Evolutionary conservation across 2,113 vertebrate genomes (phyloP).

Genomic region (Callipepla californica): DNA sequence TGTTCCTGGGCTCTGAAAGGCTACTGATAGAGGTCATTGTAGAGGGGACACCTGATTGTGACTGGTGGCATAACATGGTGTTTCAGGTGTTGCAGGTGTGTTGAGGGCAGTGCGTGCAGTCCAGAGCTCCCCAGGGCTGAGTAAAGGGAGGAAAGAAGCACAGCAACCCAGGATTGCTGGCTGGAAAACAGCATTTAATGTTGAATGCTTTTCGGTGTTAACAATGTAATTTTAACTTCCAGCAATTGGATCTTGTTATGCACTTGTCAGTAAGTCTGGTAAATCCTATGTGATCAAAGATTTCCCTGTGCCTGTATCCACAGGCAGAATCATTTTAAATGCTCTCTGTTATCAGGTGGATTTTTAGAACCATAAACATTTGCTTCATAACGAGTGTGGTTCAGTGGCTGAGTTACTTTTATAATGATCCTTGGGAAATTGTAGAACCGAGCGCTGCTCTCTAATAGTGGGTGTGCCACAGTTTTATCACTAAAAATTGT

Average conservation of each 20-base stretch:
- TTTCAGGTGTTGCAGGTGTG: background rate
- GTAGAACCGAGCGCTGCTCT: background rate
- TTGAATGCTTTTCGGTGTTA: background rate
- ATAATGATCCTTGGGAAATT: background rate
- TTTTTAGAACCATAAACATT: background rate
- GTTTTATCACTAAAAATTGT: background rate
- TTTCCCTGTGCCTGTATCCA: background rate
- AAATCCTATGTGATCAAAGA: background rate
- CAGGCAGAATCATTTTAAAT: background rate
- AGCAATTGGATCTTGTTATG: background rate
- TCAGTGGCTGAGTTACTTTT: background rate
- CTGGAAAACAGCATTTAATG: background rate
- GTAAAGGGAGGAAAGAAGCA: background rate
- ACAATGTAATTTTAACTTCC: background rate
- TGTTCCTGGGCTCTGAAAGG: background rate
- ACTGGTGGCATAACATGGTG: background rate
- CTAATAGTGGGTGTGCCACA: background rate
- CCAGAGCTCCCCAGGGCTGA: accelerated
- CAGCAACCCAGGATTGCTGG: background rate
- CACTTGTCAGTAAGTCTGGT: background rate
- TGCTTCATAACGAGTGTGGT: background rate
- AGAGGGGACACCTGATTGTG: background rate
- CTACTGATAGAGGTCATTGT: background rate
- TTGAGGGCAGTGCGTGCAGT: background rate
- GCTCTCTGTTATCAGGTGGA: background rate